These are phyloP conservation scores for Theonella swinhoei DNA, from an alignment of 37 sponge, comb jelly and placozoan species.

Conservation along the genomic window DNA sequence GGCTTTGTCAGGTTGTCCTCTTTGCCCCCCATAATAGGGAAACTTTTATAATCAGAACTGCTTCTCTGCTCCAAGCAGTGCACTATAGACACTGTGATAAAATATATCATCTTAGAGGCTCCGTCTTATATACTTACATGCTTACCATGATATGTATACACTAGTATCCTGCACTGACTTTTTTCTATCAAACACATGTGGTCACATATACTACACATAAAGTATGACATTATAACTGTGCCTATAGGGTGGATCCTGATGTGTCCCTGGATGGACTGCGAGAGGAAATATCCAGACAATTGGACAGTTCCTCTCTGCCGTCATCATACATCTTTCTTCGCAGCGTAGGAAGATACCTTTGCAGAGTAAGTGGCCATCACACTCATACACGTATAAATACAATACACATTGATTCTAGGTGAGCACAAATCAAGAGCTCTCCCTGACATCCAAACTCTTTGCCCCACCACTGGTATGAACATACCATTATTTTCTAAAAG, in stretches of 20 bases:
- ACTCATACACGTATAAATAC: background rate
- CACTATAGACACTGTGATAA: too few species aligned
- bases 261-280: conserved; percentile 24
- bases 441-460: conserved; percentile 33
- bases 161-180: too few species aligned
- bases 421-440: conserved; percentile 39
- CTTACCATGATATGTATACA: background rate
- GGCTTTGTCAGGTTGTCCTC: conserved; percentile 68
- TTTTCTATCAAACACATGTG: too few species aligned
- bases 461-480: conserved; percentile 52
- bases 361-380: conserved; percentile 22
- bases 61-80: too few species aligned
- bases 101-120: too few species aligned
- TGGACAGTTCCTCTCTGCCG: conserved; percentile 41
- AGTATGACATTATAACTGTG: too few species aligned
- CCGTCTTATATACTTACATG: too few species aligned
- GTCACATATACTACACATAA: too few species aligned
- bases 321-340: conserved; percentile 39
- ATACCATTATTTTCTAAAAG: background rate
- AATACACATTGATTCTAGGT: conserved; percentile 35
- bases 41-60: too few species aligned
- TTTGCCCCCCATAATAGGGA: too few species aligned
- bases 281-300: conserved; percentile 24
- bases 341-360: conserved; percentile 54
- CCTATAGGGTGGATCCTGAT: conserved; percentile 31